These are phyloP conservation scores for Gastrophysa polygoni DNA, from an alignment of 2,888 invertebrate genomes.

Conservation along the genomic window DNA sequence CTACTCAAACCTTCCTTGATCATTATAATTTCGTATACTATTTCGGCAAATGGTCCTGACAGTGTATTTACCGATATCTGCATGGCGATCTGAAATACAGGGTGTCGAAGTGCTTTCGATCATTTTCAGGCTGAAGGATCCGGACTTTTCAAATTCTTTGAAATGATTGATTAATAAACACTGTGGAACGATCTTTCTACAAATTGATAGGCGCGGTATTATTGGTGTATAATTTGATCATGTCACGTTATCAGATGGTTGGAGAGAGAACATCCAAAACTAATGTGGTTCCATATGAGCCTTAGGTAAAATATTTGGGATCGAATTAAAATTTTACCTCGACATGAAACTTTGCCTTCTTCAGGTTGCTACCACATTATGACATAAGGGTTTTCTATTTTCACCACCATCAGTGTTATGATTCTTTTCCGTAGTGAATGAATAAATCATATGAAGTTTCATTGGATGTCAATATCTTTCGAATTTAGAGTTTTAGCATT, in stretches of 20 bases:
- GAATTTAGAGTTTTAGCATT: no score
- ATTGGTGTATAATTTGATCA: not conserved
- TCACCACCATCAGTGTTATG: no score
- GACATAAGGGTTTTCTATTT: no score
- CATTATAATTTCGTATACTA: not conserved
- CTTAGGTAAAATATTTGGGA: not conserved
- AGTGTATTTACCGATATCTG: not conserved
- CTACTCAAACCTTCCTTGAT: not conserved
- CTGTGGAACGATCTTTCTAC: not conserved
- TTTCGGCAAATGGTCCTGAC: conserved; percentile 1
- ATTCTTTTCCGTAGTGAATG: no score
- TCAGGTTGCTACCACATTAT: no score
- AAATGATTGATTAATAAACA: not conserved
- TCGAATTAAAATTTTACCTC: not conserved
- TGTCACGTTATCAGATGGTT: not conserved
- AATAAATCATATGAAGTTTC: no score
- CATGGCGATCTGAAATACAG: not conserved
- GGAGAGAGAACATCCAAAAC: not conserved
- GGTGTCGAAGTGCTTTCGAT: not conserved
- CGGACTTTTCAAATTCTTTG: not conserved
- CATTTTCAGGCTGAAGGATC: not conserved
- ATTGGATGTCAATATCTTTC: no score
- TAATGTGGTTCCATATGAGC: not conserved
- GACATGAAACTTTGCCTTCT: no score
- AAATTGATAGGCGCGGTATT: not conserved